Percentiles rank a stretch among this genome's conserved stretches.
phyloP scores from a whole-genome alignment of 1,140 invertebrate species.

The Agrypnia vestita region DNA sequence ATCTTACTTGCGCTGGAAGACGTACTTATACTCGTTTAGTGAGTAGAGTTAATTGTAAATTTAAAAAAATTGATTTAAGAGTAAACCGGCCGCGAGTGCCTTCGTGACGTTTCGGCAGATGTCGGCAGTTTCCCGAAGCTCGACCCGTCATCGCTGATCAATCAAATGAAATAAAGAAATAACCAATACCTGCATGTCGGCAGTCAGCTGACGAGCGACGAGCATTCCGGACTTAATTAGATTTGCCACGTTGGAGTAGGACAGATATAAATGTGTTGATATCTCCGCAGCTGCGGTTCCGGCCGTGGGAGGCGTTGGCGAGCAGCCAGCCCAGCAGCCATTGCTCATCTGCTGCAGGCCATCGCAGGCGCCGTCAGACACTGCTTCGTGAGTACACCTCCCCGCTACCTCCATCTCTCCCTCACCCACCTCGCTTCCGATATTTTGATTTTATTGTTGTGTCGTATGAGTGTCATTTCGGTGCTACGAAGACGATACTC shows the following conservation, averaged over 20 bases:
- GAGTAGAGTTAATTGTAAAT: too few relatives aligned
- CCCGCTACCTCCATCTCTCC: not conserved
- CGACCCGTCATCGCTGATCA: not conserved
- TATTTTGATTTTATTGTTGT: too few relatives aligned
- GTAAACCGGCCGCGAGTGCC: slow-evolving; percentile 22
- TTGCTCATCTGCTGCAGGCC: slow-evolving; percentile 72
- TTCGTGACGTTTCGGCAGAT: not conserved
- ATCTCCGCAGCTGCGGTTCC: slow-evolving; percentile 62
- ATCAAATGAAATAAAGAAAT: not conserved
- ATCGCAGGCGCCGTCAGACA: slow-evolving; percentile 72
- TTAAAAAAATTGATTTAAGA: not conserved
- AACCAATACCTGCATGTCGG: not conserved
- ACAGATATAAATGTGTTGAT: slow-evolving; percentile 41
- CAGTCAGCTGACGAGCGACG: not conserved
- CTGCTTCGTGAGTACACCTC: slow-evolving; percentile 70
- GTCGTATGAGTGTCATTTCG: too few relatives aligned
- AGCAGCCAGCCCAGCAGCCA: slow-evolving; percentile 63
- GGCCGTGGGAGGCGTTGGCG: slow-evolving; percentile 34
- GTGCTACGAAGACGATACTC: too few relatives aligned
- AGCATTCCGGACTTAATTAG: slow-evolving; percentile 14
- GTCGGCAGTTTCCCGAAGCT: slow-evolving; percentile 1
- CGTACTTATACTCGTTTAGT: too few relatives aligned
- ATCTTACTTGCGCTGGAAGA: too few relatives aligned
- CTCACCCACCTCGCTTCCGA: not conserved
- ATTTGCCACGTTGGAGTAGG: slow-evolving; percentile 32